Conservation (phyloP, 2,797 vertebrate species). For the Anniella stebbinsi region DNA sequence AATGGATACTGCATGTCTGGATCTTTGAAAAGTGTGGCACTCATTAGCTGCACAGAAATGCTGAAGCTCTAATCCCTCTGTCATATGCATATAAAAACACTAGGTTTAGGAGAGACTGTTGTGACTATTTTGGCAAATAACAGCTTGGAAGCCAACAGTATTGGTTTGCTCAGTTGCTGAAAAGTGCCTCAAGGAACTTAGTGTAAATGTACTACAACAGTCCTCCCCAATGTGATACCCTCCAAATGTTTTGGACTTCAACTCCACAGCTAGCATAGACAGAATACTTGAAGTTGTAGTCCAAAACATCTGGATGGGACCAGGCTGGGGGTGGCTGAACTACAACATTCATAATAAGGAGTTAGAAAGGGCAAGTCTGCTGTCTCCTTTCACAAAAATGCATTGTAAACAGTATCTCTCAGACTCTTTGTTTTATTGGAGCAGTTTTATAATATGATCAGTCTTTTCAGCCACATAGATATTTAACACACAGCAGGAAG, state of each 20-base stretch:
- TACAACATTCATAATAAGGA: slow-evolving; percentile 24
- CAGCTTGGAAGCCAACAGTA: slow-evolving; percentile 34
- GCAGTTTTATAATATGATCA: not conserved
- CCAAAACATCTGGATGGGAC: too few relatives aligned
- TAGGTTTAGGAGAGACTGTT: slow-evolving; percentile 44
- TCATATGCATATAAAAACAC: slow-evolving; percentile 25
- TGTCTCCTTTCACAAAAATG: not conserved
- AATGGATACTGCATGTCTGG: slow-evolving; percentile 49
- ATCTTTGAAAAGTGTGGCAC: slow-evolving; percentile 64
- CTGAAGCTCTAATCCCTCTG: slow-evolving; percentile 41
- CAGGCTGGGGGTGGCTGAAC: too few relatives aligned
- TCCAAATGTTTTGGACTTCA: too few relatives aligned
- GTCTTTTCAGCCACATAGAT: not conserved
- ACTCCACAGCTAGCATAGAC: too few relatives aligned
- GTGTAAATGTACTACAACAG: slow-evolving; percentile 62
- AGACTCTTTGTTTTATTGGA: not conserved
- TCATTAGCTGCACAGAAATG: slow-evolving; percentile 53
- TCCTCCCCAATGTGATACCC: not conserved
- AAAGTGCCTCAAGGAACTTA: slow-evolving; percentile 37
- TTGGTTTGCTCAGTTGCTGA: slow-evolving; percentile 42
- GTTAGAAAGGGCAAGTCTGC: slow-evolving; percentile 11
- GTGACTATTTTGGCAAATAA: slow-evolving; percentile 63
- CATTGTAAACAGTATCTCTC: not conserved
- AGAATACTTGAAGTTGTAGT: too few relatives aligned
- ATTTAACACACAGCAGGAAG: not conserved